These are phyloP conservation scores for Actinopyga echinites DNA, from an alignment of 53 echinoderm and acorn worm species.

Conservation along the genomic window DNA sequence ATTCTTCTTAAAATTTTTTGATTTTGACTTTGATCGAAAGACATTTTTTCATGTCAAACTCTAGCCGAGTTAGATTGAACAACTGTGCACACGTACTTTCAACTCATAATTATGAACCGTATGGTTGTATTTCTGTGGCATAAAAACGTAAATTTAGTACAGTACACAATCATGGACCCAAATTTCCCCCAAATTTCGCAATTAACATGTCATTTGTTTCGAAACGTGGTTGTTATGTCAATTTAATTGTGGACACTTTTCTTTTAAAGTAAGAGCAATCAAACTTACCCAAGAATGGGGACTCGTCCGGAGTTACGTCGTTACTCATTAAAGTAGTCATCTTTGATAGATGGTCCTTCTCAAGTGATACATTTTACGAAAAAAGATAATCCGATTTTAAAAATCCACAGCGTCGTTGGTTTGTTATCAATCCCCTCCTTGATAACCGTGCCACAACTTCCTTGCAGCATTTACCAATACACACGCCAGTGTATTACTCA, in stretches of 20 bases:
- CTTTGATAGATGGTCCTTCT: background rate
- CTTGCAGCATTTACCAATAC: too few relatives aligned
- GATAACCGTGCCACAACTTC: too few relatives aligned
- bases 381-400: constrained; percentile 15
- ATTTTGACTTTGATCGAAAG: too few relatives aligned
- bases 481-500: too few relatives aligned
- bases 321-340: constrained; percentile 11
- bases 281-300: constrained; percentile 10
- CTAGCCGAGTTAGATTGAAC: too few relatives aligned
- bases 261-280: background rate
- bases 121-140: too few relatives aligned
- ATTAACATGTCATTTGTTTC: background rate
- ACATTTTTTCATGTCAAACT: too few relatives aligned
- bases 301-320: constrained; percentile 25
- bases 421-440: background rate
- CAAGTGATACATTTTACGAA: constrained; percentile 3
- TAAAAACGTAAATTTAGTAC: too few relatives aligned
- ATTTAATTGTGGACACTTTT: background rate
- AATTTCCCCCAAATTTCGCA: background rate
- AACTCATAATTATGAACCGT: too few relatives aligned
- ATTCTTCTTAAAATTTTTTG: too few relatives aligned
- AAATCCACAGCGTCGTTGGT: background rate
- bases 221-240: background rate
- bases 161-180: too few relatives aligned
- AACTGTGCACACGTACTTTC: too few relatives aligned